Evolutionary conservation across 2,797 vertebrate species (phyloP).

Genomic region (Chelon auratus): DNA sequence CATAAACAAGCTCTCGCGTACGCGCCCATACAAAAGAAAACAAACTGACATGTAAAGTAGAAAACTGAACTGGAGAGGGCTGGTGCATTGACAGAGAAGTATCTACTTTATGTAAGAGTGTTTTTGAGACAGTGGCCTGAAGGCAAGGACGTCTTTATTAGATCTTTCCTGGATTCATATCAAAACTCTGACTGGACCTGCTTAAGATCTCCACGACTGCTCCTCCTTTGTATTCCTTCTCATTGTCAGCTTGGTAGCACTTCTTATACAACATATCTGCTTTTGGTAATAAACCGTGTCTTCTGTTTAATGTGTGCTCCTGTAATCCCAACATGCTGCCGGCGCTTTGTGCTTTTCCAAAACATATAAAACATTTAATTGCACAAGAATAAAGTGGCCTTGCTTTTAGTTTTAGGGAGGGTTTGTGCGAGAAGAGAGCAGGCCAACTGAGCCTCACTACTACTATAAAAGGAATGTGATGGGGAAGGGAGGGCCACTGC

Average conservation of each 20-base stretch:
- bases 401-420: constrained; percentile 46
- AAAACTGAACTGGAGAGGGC: not conserved
- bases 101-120: constrained; percentile 8
- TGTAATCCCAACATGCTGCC: not conserved
- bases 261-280: not conserved
- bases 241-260: constrained; percentile 7
- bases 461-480: constrained; percentile 84
- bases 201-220: constrained; percentile 14
- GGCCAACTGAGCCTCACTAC: constrained; percentile 71
- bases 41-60: constrained; percentile 41
- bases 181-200: constrained; percentile 36
- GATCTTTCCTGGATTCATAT: constrained; percentile 50
- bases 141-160: constrained; percentile 47
- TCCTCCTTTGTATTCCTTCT: constrained; percentile 6
- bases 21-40: constrained; percentile 39
- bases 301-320: constrained; percentile 12
- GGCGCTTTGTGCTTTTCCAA: not conserved
- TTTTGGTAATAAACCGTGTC: constrained; percentile 9
- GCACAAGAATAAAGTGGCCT: constrained; percentile 35
- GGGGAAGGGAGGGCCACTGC: constrained; percentile 78
- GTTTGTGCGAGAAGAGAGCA: constrained; percentile 51
- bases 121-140: constrained; percentile 20
- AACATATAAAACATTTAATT: constrained; percentile 41
- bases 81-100: constrained; percentile 24
- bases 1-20: constrained; percentile 13